Evolutionary conservation across 2,888 invertebrate species (phyloP), one percentile per base, ranked within the genome.

Genomic region (Pomacea canaliculata): DNA sequence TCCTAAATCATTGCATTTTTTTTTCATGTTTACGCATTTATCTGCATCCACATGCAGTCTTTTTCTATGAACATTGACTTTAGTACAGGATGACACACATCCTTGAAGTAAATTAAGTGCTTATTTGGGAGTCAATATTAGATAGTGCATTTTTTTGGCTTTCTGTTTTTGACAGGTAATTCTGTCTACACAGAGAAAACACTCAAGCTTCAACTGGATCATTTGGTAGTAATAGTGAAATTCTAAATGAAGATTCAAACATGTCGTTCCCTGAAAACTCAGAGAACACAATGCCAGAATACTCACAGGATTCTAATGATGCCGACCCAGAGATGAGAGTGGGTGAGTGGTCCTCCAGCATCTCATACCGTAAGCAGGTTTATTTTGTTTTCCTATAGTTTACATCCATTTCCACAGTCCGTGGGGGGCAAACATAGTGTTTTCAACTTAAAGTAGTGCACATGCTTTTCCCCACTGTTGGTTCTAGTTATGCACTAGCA

Each of bases 161-260:
- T n/a, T 62, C n/a, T 62, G 63, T 49, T 59, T 75, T 23, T 77
- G 37, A 16, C 81, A 82, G 82, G 80, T 18, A 75, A 83, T 16
- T 83, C 85, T n/a, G 76, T 86, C 63, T 85, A 86, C 73, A 85
- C 86, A 59, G 89, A 89, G 89, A 89, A 76, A 86, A 81, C 70
- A 89, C 89, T 0, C 83, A 84, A 76, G 88, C 88, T 78, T 89
- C 89, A 10, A 84, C 84, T 56, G 86, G 83, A 56, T 88, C 88
- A 7, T 85, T 84, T 77, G 83, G 81, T 75, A 86, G 85, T 65
- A 84, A 84, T 75, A 86, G 85, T 65, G 85, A 84, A 46, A 85
- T 84, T 74, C 81, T 86, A 37, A 88, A 89, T 74, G 89, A 89
- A 76, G 89, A 89, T 80, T 88, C 88, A 59, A 88, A 89, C 82